phyloP scores from a whole-genome alignment of 2,113 vertebrate genomes.

The Arizona elegans region DNA sequence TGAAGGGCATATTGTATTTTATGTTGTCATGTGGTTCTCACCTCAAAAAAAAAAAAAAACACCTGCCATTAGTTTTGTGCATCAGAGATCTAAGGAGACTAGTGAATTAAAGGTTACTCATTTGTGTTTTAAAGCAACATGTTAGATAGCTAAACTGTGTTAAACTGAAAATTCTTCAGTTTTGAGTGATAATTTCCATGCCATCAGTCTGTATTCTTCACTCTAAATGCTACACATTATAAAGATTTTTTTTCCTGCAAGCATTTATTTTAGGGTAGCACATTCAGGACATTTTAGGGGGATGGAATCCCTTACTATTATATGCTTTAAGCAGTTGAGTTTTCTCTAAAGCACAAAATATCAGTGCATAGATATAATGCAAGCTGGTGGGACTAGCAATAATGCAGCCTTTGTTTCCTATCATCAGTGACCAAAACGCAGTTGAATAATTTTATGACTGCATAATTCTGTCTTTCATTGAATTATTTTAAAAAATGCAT shows the following conservation, averaged over 20 bases:
- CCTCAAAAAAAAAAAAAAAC: neutral
- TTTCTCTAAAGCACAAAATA: constrained; percentile 33
- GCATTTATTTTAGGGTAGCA: neutral
- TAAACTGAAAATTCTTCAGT: constrained; percentile 18
- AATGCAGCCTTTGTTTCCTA: constrained; percentile 69
- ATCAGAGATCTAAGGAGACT: neutral
- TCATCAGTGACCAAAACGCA: constrained; percentile 54
- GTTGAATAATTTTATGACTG: constrained; percentile 70
- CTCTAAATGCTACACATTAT: constrained; percentile 5
- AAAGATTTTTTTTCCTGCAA: constrained; percentile 10
- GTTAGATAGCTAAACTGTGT: constrained; percentile 41
- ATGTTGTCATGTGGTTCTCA: neutral
- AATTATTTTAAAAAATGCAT: constrained; percentile 52
- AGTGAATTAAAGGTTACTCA: neutral
- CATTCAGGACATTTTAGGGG: neutral
- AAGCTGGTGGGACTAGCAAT: constrained; percentile 46
- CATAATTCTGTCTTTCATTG: constrained; percentile 76
- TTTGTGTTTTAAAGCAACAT: constrained; percentile 25
- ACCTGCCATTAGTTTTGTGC: neutral
- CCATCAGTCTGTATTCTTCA: constrained; percentile 35
- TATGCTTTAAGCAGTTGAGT: neutral
- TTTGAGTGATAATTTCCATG: constrained; percentile 48
- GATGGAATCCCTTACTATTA: constrained; percentile 17
- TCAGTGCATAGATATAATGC: constrained; percentile 57
- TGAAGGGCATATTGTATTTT: neutral